These are phyloP conservation scores for Rynchops niger DNA, from an alignment of 2,113 vertebrate species.

Conservation along the genomic window DNA sequence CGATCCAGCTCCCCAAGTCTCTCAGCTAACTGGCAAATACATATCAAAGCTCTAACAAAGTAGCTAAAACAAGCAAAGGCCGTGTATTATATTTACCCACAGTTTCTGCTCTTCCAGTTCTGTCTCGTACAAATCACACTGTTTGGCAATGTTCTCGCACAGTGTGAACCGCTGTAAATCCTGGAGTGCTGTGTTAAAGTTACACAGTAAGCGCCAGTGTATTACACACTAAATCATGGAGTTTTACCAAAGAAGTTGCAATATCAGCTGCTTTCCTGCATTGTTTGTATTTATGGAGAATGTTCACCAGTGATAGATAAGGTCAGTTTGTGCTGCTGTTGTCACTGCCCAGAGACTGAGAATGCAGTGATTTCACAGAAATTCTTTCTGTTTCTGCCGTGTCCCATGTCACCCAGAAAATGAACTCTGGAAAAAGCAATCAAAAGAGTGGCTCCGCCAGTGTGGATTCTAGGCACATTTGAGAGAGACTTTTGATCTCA, in stretches of 20 bases:
- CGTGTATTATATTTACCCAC: not conserved
- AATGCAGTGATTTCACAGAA: not conserved
- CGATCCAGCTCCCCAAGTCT: not conserved
- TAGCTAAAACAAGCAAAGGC: not conserved
- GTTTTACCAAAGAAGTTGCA: slow-evolving; percentile 38
- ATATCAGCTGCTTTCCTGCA: slow-evolving; percentile 41
- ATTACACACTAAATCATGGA: not conserved
- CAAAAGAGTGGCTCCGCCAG: not conserved
- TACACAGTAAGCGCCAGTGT: not conserved
- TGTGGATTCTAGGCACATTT: not conserved
- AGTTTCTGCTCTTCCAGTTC: not conserved
- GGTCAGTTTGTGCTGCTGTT: not conserved
- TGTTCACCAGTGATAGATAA: not conserved
- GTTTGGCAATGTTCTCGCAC: not conserved
- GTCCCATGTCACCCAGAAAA: not conserved
- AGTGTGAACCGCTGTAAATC: not conserved
- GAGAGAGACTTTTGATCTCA: not conserved
- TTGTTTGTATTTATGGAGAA: slow-evolving; percentile 25
- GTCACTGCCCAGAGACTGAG: not conserved
- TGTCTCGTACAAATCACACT: not conserved
- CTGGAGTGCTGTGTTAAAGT: not conserved
- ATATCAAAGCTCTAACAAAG: not conserved
- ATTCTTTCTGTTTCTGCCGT: not conserved
- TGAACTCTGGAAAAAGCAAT: not conserved
- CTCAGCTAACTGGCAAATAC: not conserved